Evolutionary conservation across 2,888 invertebrate species (phyloP), one percentile per base, ranked within the genome.

Genomic region (Dioctria linearis): DNA sequence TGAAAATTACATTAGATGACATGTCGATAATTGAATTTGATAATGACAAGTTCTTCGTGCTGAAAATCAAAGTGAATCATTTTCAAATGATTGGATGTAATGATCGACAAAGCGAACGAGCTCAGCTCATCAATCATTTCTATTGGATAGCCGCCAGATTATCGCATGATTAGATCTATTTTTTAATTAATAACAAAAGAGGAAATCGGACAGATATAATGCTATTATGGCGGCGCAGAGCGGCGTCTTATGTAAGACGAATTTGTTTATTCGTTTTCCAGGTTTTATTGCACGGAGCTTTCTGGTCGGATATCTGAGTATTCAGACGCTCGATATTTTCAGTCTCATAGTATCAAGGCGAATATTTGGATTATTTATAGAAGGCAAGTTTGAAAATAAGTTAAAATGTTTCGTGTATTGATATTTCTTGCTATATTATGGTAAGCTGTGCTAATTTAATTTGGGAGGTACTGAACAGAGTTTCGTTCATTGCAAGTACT

Each of bases 101-200:
- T 63, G 76, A 76, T 76, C 63, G 76, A 76, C 76, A 43, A 57
- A 76, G 46, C 76, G 61, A 61, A 46, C 42, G 39, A n/a, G 63
- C 8, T 63, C 76, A n/a, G 63, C 8, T 63, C 76, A 76, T 76
- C 76, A 63, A 76, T 76, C 76, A 76, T 49, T 40, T 76, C 49
- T 76, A 76, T 76, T 76, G 76, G 76, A 76, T 76, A 43, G 63
- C 37, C 63, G 76, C 76, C 76, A 76, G 63, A 11, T 42, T 63
- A 63, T 39, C 46, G 25, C 25, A 40, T 3, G 63, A 76, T 63
- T 25, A 57, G 63, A 63, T n/a, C 76, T 46, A 49, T 63, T 76
- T 76, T 76, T 71, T 37, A 51, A 71, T 71, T 71, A 51, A 71
- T 51, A 63, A 49, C 9, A 76, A 13, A 40, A 71, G 37, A 46